A percentile compares a stretch with the other conserved stretches of the same genome.
These are phyloP conservation scores for Brachyrhaphis roseni DNA, from an alignment of 2,797 vertebrate species.

Conservation along the genomic window DNA sequence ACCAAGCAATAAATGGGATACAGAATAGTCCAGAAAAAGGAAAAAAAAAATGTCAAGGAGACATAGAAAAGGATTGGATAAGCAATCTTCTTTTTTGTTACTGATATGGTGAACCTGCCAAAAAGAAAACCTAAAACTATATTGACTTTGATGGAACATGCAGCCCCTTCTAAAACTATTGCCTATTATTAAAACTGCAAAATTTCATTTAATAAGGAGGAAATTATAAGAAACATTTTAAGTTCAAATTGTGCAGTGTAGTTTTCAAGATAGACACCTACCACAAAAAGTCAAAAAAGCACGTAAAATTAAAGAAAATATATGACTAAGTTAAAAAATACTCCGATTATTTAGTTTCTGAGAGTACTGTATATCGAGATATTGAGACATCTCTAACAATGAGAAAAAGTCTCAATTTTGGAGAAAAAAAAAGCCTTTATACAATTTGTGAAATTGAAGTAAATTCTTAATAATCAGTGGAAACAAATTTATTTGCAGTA, in stretches of 20 bases:
- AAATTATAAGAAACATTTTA: neutral
- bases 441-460: neutral
- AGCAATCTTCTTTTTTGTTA: constrained; percentile 15
- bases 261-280: neutral
- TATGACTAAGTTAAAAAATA: neutral
- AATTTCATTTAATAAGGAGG: neutral
- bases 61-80: constrained; percentile 12
- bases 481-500: neutral
- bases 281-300: neutral
- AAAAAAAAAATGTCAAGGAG: neutral
- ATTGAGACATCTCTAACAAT: neutral
- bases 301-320: constrained; percentile 1
- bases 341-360: neutral
- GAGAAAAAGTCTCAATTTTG: neutral
- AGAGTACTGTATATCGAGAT: neutral
- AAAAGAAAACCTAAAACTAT: constrained; percentile 10
- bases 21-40: constrained; percentile 28
- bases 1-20: constrained; percentile 52
- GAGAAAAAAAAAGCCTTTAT: neutral
- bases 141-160: neutral
- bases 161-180: neutral
- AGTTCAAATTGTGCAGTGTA: neutral
- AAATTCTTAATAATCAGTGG: neutral
- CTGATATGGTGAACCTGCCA: neutral
- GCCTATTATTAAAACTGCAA: too few relatives aligned